These are phyloP conservation scores for Lemur catta DNA, from an alignment of 2,797 vertebrate species.

Conservation along the genomic window DNA sequence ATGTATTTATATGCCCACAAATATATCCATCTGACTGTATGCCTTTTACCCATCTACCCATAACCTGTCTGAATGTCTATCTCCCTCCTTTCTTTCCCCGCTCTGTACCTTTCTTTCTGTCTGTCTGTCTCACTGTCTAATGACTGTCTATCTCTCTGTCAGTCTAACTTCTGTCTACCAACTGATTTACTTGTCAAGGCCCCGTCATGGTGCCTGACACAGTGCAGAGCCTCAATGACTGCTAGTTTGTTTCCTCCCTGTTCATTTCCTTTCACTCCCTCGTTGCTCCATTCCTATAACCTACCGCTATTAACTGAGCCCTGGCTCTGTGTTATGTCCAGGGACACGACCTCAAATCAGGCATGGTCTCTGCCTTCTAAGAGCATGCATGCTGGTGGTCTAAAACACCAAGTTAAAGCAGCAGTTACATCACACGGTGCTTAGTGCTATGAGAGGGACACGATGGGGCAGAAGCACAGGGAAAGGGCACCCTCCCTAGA, in stretches of 20 bases:
- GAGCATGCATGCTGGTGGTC: not conserved
- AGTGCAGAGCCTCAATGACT: not conserved
- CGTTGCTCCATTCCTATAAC: not conserved
- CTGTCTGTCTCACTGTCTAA: not conserved
- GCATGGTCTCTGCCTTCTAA: not conserved
- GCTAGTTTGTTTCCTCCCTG: not conserved
- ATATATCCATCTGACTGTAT: not conserved
- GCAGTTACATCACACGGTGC: not conserved
- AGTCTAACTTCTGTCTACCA: not conserved
- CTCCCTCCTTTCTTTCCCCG: not conserved
- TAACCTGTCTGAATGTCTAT: not conserved
- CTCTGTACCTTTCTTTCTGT: not conserved
- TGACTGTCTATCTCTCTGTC: not conserved
- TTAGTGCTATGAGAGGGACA: not conserved
- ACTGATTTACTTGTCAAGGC: too few relatives aligned
- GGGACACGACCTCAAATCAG: not conserved
- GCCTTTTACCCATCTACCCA: not conserved
- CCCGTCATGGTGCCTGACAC: not conserved
- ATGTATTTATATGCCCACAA: not conserved
- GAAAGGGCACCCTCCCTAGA: not conserved
- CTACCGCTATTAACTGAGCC: not conserved
- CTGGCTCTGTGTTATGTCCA: not conserved
- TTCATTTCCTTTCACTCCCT: not conserved
- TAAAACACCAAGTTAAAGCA: not conserved
- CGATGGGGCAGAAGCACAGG: not conserved